These are phyloP conservation scores for Geotrupes spiniger DNA, from an alignment of 2,888 invertebrate species.

Conservation along the genomic window DNA sequence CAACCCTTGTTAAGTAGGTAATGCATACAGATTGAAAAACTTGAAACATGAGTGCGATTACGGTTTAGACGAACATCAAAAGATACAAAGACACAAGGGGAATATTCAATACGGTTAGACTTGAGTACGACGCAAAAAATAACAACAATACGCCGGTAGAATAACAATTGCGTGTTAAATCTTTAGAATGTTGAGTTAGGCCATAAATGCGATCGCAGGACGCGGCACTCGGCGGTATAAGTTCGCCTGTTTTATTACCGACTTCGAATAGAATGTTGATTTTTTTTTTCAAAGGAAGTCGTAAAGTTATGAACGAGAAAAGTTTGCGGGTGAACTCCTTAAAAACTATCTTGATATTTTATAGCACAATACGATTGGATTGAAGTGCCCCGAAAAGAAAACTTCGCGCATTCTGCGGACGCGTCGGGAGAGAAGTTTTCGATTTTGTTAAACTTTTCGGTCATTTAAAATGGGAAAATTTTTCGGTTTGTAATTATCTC, in stretches of 20 bases:
- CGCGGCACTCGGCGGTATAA: neutral
- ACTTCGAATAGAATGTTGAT: conserved; percentile 26
- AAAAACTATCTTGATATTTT: conserved; percentile 24
- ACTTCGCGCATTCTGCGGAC: neutral
- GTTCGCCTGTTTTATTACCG: conserved; percentile 31
- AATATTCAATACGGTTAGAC: too few species aligned
- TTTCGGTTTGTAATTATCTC: too few species aligned
- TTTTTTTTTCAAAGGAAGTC: conserved; percentile 24
- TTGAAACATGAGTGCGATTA: too few species aligned
- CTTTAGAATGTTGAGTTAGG: neutral
- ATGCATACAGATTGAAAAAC: too few species aligned
- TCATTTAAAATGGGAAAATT: too few species aligned
- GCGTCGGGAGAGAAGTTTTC: too few species aligned
- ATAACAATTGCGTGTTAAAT: neutral
- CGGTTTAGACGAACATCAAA: too few species aligned
- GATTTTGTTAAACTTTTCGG: too few species aligned
- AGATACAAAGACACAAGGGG: too few species aligned
- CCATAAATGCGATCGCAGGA: neutral
- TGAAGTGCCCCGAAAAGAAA: conserved; percentile 7
- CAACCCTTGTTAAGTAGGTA: too few species aligned
- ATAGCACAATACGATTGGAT: conserved; percentile 25
- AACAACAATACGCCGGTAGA: too few species aligned
- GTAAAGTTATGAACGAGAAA: conserved; percentile 26
- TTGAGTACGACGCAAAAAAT: too few species aligned
- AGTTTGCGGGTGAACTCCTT: conserved; percentile 23